phyloP scores from a whole-genome alignment of 1,140 invertebrate species.

The Drosophila trapezifrons region DNA sequence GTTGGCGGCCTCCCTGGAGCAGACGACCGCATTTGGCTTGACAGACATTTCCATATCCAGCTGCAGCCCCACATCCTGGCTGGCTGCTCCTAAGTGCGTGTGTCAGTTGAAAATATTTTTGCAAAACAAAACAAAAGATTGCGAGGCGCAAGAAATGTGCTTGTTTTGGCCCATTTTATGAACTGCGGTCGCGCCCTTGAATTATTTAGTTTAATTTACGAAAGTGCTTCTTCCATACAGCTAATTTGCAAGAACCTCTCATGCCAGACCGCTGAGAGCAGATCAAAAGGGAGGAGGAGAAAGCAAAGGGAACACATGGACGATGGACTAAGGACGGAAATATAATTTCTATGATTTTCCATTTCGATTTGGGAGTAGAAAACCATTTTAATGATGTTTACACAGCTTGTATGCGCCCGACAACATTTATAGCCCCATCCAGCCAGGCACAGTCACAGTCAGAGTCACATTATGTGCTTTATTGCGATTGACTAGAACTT shows the following conservation, averaged over 20 bases:
- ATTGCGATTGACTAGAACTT: slow-evolving; percentile 79
- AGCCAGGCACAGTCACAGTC: slow-evolving; percentile 8
- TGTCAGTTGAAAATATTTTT: slow-evolving; percentile 45
- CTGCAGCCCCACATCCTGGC: slow-evolving; percentile 20
- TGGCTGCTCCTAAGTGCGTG: slow-evolving; percentile 21
- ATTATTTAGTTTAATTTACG: slow-evolving; percentile 67
- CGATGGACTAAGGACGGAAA: slow-evolving; percentile 24
- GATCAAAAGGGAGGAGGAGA: slow-evolving; percentile 10
- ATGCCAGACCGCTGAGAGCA: slow-evolving; percentile 10
- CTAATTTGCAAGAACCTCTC: slow-evolving; percentile 30
- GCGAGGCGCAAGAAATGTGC: slow-evolving; percentile 28
- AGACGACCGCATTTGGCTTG: slow-evolving; percentile 39
- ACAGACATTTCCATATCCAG: slow-evolving; percentile 49
- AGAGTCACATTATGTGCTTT: slow-evolving; percentile 68
- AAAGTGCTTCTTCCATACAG: slow-evolving; percentile 48
- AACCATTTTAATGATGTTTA: slow-evolving; percentile 78
- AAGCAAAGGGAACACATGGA: slow-evolving; percentile 32
- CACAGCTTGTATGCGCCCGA: slow-evolving; percentile 63
- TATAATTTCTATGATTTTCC: slow-evolving; percentile 79
- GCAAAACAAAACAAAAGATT: slow-evolving; percentile 32
- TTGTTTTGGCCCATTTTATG: slow-evolving; percentile 44
- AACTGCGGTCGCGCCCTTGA: slow-evolving; percentile 42
- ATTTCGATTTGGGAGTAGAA: slow-evolving; percentile 54
- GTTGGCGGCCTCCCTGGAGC: slow-evolving; percentile 26
- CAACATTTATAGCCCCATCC: slow-evolving; percentile 20